Evolutionary conservation across 2,113 vertebrate species (phyloP), one percentile per base, ranked within the genome.

Genomic region (Epinephelus cyanopodus): DNA sequence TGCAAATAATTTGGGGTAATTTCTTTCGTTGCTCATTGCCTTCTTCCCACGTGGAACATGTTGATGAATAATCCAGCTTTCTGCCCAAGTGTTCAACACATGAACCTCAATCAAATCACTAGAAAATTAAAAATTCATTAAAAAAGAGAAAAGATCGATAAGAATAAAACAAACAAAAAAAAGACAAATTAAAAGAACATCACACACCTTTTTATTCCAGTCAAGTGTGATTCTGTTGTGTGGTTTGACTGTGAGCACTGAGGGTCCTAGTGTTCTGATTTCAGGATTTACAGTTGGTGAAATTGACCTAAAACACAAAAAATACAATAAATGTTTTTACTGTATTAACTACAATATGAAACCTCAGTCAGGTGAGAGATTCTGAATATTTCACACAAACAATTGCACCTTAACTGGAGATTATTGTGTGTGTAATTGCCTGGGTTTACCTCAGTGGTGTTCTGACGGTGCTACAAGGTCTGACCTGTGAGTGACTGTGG

Each of bases 391-490:
- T 74, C 15, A 58, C 6, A 39, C 18, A 62, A 7, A 47, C 27
- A 63, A 29, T n/a, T 57, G 2, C 63, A 53, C 9, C n/a, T 48
- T 62, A 54, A 39, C 21, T 29, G 1, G 4, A 42, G 56, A 21
- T 13, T 9, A 29, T 23, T 19, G n/a, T 48, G 21, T 42, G 58
- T 42, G 23, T 48, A 2, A 45, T 12, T 5, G 14, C 74, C 19
- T 39, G 50, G 17, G 10, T 61, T 82, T 76, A 93, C 94, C 86
- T 90, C 19, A 85, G 67, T 66, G 91, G 83, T 82, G 80, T 84
- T 29, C 53, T 74, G 25, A 53, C 47, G 17, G 71, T 70, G 4
- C 50, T 21, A 33, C 60, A 60, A 48, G 78, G 61, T 83, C 85
- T 68, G 21, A 66, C 14, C n/a, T 86, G 82, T 60, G 77, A 63